Evolutionary conservation across 2,888 invertebrate species (phyloP), one percentile per base, ranked within the genome.

Genomic region (Tinea trinotella): DNA sequence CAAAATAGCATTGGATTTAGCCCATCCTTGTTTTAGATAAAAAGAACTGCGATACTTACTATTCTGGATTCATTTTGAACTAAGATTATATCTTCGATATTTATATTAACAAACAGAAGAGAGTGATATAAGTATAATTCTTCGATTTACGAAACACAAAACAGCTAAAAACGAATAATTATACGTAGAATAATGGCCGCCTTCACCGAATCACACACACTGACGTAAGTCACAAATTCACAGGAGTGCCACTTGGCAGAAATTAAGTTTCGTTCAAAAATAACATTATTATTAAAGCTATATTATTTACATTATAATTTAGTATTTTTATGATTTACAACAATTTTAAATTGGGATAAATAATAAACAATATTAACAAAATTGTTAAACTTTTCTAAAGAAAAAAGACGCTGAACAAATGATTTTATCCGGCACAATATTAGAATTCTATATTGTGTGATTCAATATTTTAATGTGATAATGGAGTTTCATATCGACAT

Each of bases 41-140:
- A 64, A 60, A 62, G 10, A 73, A 70, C 74, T 71, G 70, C 69
- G 66, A 80, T 89, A 91, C 93, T 93, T 86, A 93, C 93, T 93
- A 93, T 90, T 93, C 93, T 68, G 93, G 93, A 90, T 92, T 92
- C 92, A 93, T 92, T 82, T 84, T 78, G 78, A 76, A 83, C 75
- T 79, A 53, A 10, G 20, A 20, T 13, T 20, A 40, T 20, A 53
- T 50, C 3, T 52, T 54, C 18, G 15, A 17, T 3, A 17, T 15
- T 46, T 24, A 49, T 54, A 13, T 49, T 44, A 49, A 54, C 19
- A 17, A 54, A 48, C 50, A 34, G 52, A 53, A 17, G 3, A 9
- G 22, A 46, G 9, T 20, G 18, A 24, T 13, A 18, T 18, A 68
- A 66, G 61, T 70, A 63, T 63, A 68, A 64, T 74, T 72, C 78